Evolutionary conservation across 2,888 invertebrate genomes (phyloP).

Genomic region (Fragum fragum): DNA sequence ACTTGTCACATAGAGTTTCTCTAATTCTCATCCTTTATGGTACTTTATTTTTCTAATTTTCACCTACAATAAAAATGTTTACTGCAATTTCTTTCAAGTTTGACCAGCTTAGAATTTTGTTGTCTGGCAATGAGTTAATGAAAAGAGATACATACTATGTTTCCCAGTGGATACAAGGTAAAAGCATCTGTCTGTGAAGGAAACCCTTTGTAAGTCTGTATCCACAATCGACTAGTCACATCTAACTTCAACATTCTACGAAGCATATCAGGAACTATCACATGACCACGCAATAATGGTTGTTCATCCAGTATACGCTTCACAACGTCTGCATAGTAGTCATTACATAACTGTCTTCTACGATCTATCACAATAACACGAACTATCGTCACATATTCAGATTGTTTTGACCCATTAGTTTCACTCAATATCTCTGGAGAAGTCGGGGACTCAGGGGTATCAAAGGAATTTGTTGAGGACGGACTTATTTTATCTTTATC

Average conservation of each 20-base stretch:
- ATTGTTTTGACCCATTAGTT: neutral
- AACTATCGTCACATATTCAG: slow-evolving; percentile 55
- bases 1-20: too few species aligned
- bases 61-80: too few species aligned
- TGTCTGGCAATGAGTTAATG: too few species aligned
- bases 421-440: neutral
- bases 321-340: slow-evolving; percentile 64
- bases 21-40: too few species aligned
- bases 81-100: too few species aligned
- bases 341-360: slow-evolving; percentile 66
- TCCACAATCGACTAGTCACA: slow-evolving; percentile 76
- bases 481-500: slow-evolving; percentile 26
- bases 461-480: neutral
- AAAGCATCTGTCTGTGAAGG: slow-evolving; percentile 59
- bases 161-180: slow-evolving; percentile 72
- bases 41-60: too few species aligned
- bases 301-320: slow-evolving; percentile 71
- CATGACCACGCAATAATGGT: slow-evolving; percentile 75
- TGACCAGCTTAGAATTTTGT: too few species aligned
- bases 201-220: slow-evolving; percentile 71
- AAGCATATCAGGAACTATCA: slow-evolving; percentile 78
- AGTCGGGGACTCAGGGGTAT: slow-evolving; percentile 7
- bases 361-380: slow-evolving; percentile 78
- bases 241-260: slow-evolving; percentile 78
- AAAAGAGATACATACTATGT: slow-evolving; percentile 78